Evolutionary conservation across 2,797 vertebrate species (phyloP).

Genomic region (Poeciliopsis gracilis): DNA sequence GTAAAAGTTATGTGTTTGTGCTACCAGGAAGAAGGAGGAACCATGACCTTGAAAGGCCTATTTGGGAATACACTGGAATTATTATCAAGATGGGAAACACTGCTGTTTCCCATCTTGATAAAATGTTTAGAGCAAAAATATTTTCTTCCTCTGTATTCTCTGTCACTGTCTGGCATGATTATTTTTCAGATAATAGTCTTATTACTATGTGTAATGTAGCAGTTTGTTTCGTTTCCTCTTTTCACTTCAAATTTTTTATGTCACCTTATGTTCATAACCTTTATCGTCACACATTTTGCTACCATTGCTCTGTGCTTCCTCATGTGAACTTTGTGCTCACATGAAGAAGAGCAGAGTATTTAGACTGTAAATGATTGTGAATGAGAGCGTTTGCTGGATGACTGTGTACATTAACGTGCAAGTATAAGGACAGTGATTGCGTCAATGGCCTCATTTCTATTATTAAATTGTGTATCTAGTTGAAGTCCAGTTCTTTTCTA

Average conservation of each 20-base stretch:
- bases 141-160: conserved; percentile 9
- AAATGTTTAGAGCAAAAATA: conserved; percentile 23
- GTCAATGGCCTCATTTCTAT: conserved; percentile 66
- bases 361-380: conserved; percentile 42
- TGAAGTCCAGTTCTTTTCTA: conserved; percentile 16
- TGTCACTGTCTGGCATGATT: neutral
- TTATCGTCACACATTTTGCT: conserved; percentile 23
- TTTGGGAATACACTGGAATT: conserved; percentile 45
- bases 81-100: too few relatives aligned
- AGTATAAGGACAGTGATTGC: conserved; percentile 48
- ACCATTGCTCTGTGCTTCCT: conserved; percentile 38
- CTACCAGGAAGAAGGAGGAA: neutral
- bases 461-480: conserved; percentile 52
- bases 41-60: conserved; percentile 14
- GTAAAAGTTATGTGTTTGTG: neutral
- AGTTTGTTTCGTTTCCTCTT: conserved; percentile 9
- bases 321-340: neutral
- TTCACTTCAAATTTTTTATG: conserved; percentile 5
- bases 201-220: neutral
- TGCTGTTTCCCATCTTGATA: conserved; percentile 40
- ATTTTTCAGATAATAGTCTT: neutral
- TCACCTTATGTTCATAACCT: neutral
- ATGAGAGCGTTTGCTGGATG: conserved; percentile 47
- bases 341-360: conserved; percentile 8
- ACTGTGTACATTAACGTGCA: conserved; percentile 41